A percentile compares a stretch with the other conserved stretches of the same genome.
These are phyloP conservation scores for Epiblema foenella DNA, from an alignment of 2,888 invertebrate species.

Conservation along the genomic window DNA sequence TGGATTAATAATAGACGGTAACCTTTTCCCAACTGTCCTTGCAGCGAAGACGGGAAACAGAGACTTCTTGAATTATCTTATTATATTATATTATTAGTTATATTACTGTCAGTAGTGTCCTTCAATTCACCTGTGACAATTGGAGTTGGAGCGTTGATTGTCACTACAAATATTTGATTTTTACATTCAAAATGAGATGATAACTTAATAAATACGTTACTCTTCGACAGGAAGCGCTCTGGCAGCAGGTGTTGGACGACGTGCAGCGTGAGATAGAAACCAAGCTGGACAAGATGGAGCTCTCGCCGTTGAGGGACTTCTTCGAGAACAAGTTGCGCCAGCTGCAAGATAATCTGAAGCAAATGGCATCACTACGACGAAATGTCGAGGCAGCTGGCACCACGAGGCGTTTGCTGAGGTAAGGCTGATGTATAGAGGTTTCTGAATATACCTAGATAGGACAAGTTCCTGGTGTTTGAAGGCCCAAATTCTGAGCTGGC, in stretches of 20 bases:
- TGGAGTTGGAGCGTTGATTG: too few relatives aligned
- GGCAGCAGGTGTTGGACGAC: slow-evolving; percentile 88
- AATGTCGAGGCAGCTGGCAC: slow-evolving; percentile 90
- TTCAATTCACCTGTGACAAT: too few relatives aligned
- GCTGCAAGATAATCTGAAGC: slow-evolving; percentile 86
- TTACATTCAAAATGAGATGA: background rate
- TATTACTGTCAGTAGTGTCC: too few relatives aligned
- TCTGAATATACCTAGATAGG: background rate
- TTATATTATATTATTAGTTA: too few relatives aligned
- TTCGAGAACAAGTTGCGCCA: slow-evolving; percentile 85
- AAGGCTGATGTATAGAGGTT: too few relatives aligned
- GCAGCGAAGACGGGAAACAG: too few relatives aligned
- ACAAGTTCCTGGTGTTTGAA: too few relatives aligned
- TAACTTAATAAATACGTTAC: slow-evolving; percentile 39
- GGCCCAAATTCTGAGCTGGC: too few relatives aligned
- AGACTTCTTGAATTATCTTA: too few relatives aligned
- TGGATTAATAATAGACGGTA: too few relatives aligned
- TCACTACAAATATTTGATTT: background rate
- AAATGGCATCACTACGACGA: slow-evolving; percentile 83
- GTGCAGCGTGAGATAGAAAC: slow-evolving; percentile 88
- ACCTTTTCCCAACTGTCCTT: too few relatives aligned
- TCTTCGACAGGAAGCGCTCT: slow-evolving; percentile 81
- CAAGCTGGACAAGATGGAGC: slow-evolving; percentile 87
- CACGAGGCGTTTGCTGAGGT: slow-evolving; percentile 87
- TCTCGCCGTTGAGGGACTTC: slow-evolving; percentile 87